These are phyloP conservation scores for Geophilus truncorum DNA, from an alignment of 2,888 invertebrate species.

Conservation along the genomic window DNA sequence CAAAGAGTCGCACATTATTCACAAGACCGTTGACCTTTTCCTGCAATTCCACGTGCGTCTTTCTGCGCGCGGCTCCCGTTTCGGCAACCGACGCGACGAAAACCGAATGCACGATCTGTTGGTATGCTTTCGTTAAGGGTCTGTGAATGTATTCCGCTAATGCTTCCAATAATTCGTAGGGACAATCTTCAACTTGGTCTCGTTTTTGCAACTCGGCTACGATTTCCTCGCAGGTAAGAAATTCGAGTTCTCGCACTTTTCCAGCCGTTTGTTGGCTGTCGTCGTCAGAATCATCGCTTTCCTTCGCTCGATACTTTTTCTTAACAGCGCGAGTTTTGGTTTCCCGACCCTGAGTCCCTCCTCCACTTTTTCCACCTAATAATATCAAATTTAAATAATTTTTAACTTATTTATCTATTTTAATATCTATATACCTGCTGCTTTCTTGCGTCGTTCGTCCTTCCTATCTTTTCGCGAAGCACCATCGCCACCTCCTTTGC, in stretches of 20 bases:
- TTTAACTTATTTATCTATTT: not conserved
- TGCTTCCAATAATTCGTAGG: slow-evolving; percentile 62
- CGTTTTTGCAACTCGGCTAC: slow-evolving; percentile 57
- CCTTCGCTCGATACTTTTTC: slow-evolving; percentile 59
- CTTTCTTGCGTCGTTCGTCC: slow-evolving; percentile 84
- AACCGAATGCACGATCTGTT: slow-evolving; percentile 63
- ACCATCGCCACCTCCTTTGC: not conserved
- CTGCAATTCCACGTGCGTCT: slow-evolving; percentile 73
- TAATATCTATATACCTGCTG: slow-evolving; percentile 53
- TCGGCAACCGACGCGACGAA: slow-evolving; percentile 69
- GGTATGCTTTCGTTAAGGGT: slow-evolving; percentile 47
- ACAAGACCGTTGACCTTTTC: slow-evolving; percentile 71
- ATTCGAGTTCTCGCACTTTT: slow-evolving; percentile 55
- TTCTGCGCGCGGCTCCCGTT: slow-evolving; percentile 60
- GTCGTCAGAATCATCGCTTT: slow-evolving; percentile 66
- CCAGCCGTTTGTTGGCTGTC: slow-evolving; percentile 41
- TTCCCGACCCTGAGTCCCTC: slow-evolving; percentile 88
- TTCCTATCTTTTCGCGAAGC: slow-evolving; percentile 57
- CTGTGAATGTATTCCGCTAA: slow-evolving; percentile 64
- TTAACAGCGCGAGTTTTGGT: slow-evolving; percentile 91
- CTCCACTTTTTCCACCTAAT: slow-evolving; percentile 73
- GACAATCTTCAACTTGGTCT: slow-evolving; percentile 56
- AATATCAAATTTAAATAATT: too few relatives aligned
- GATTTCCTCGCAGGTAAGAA: slow-evolving; percentile 64
- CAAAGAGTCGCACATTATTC: slow-evolving; percentile 49